Percentiles rank a stretch among this genome's conserved stretches.
Evolutionary conservation across 2,888 invertebrate genomes (phyloP).

Genomic region (Trachelus tabidus): DNA sequence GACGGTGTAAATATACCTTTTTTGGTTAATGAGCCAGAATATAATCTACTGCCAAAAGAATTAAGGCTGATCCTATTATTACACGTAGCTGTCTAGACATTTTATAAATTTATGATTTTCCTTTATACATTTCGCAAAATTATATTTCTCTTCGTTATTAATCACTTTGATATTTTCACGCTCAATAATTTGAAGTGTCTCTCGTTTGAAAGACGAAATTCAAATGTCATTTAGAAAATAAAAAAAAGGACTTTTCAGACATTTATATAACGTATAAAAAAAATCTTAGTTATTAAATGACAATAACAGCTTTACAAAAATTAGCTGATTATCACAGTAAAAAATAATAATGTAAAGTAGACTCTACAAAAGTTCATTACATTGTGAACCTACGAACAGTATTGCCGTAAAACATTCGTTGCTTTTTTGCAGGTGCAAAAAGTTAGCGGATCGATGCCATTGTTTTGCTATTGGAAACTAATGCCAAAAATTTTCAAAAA

Average conservation of each 20-base stretch:
- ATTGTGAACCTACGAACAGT: neutral
- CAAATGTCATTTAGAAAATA: neutral
- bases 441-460: neutral
- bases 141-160: neutral
- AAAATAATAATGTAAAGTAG: neutral
- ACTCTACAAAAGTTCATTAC: neutral
- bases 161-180: neutral
- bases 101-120: conserved; percentile 4
- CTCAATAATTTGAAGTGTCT: neutral
- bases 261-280: neutral
- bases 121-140: neutral
- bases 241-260: neutral
- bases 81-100: neutral
- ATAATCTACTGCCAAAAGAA: conserved; percentile 10
- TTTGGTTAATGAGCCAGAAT: neutral
- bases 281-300: neutral
- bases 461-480: neutral
- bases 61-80: neutral
- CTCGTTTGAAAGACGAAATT: neutral
- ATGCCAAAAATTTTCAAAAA: neutral
- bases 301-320: neutral
- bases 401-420: too few species aligned
- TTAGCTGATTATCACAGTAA: neutral
- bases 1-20: neutral
- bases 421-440: neutral